These are phyloP conservation scores for Ophion costatus DNA, from an alignment of 2,888 invertebrate species.

Conservation along the genomic window DNA sequence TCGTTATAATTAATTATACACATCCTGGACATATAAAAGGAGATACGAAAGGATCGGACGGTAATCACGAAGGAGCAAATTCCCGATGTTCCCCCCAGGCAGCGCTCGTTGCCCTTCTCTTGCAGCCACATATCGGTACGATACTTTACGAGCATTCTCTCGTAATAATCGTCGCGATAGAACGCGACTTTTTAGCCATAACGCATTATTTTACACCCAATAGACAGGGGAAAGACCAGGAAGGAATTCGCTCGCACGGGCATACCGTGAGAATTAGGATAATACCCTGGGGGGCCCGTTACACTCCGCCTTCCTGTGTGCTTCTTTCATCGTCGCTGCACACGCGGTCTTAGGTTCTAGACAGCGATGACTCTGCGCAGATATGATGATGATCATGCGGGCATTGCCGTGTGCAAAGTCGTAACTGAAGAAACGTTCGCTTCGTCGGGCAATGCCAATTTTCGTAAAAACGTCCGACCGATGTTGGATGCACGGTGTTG, in stretches of 20 bases:
- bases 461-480: too few species aligned
- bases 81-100: background rate
- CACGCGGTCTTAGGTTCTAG: slow-evolving; percentile 22
- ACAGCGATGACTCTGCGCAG: slow-evolving; percentile 15
- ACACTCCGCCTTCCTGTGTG: slow-evolving; percentile 70
- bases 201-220: slow-evolving; percentile 35
- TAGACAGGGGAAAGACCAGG: slow-evolving; percentile 22
- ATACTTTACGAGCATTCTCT: slow-evolving; percentile 55
- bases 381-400: too few species aligned
- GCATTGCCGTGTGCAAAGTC: slow-evolving; percentile 10
- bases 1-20: slow-evolving; percentile 58
- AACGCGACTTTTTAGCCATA: slow-evolving; percentile 38
- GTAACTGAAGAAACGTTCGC: slow-evolving; percentile 12
- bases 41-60: slow-evolving; percentile 44
- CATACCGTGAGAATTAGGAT: slow-evolving; percentile 72
- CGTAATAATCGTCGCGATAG: slow-evolving; percentile 54
- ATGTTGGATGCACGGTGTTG: too few species aligned
- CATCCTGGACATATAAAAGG: slow-evolving; percentile 39
- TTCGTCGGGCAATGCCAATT: background rate
- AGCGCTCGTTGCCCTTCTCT: slow-evolving; percentile 25
- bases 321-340: slow-evolving; percentile 59
- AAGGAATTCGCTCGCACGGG: slow-evolving; percentile 48
- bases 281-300: slow-evolving; percentile 60
- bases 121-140: slow-evolving; percentile 45
- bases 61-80: slow-evolving; percentile 14